Evolutionary conservation across 92 coral and sea anemone genomes (phyloP), one percentile per base, ranked within the genome.

Genomic region (Palythoa caribaeorum): DNA sequence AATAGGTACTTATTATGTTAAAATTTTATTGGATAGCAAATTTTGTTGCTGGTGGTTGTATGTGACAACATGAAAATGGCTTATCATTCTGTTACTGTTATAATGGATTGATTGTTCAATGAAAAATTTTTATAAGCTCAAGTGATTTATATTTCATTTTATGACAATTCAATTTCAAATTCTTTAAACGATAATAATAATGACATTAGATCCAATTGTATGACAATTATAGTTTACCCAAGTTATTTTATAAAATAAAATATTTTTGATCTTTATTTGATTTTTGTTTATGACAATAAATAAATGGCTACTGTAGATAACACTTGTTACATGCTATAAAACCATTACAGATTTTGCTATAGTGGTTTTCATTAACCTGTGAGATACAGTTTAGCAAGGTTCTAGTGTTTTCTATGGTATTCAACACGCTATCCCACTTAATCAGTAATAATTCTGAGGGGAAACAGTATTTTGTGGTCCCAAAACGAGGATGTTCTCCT

Each of bases 391-490:
- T 62, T 62, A 62, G 70, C 70, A 62, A 62, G 70, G 70, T 62
- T 62, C 70, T 62, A 62, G 70, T 62, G 70, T 62, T 62, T 62
- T 62, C 70, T 62, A n/a, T 62, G 70, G 70, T 62, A 62, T 62
- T 62, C 70, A 62, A 62, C 70, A 62, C 70, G 70, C 70, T 62
- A 62, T 62, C 70, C 70, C 70, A 62, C 70, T 62, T 62, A 62
- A 62, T 62, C 70, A 62, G 70, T 62, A 62, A 62, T 62, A 62
- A 62, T 62, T 62, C 70, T 62, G 70, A 62, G 70, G 70, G 70
- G 70, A 62, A 62, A 62, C 70, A 62, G 70, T 62, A 62, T 62
- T 62, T 62, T 62, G 70, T 62, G 70, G 70, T 62, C 70, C 70
- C 70, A 62, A 62, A 62, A 62, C 70, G 70, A 62, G 70, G 70